Evolutionary conservation across 2,888 invertebrate genomes (phyloP).

Genomic region (Habroteleia sp.): DNA sequence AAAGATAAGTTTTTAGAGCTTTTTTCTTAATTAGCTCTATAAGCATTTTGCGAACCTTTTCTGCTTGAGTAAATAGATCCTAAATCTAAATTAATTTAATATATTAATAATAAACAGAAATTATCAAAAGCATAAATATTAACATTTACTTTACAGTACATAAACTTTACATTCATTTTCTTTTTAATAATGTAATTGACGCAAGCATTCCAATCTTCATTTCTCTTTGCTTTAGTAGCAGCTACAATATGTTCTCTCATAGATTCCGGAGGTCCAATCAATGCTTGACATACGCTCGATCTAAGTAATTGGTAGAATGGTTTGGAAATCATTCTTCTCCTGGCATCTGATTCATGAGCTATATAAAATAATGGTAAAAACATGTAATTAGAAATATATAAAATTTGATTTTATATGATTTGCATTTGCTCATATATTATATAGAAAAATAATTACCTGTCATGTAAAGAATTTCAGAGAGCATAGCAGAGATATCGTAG

Average conservation of each 20-base stretch:
- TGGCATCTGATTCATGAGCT: constrained; percentile 98
- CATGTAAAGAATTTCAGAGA: constrained; percentile 99
- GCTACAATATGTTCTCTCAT: constrained; percentile 99
- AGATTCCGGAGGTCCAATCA: constrained; percentile 98
- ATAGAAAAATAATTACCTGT: constrained; percentile 84
- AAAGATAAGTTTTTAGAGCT: constrained; percentile 96
- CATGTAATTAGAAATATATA: not conserved
- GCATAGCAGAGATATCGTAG: constrained; percentile 99
- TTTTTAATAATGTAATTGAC: constrained; percentile 98
- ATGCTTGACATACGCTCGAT: constrained; percentile 95
- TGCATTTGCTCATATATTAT: too few relatives aligned
- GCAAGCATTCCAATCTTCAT: constrained; percentile 98
- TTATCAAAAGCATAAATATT: too few relatives aligned
- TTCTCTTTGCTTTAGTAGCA: constrained; percentile 98
- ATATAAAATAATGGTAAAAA: too few relatives aligned
- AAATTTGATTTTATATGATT: not conserved
- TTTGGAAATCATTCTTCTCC: constrained; percentile 96
- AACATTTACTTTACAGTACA: too few relatives aligned
- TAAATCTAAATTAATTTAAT: constrained; percentile 95
- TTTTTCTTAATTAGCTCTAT: constrained; percentile 97
- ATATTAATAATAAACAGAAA: too few relatives aligned
- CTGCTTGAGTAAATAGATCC: constrained; percentile 97
- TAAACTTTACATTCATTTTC: constrained; percentile 99
- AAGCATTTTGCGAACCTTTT: constrained; percentile 95
- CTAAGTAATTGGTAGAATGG: constrained; percentile 99